phyloP scores from a whole-genome alignment of 2,797 vertebrate species.

The Tragelaphus eurycerus region DNA sequence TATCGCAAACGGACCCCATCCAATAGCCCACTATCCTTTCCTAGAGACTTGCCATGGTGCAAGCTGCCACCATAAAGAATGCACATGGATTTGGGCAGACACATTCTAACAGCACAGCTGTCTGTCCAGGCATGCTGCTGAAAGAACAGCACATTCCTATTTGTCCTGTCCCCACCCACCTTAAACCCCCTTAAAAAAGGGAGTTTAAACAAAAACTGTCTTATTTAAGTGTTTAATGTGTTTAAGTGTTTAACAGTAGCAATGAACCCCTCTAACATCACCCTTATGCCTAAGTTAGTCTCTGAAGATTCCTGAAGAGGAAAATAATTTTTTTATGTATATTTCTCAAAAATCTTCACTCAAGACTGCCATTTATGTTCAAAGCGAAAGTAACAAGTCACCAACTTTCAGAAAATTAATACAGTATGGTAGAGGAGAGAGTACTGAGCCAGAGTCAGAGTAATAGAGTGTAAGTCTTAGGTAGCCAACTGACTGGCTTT shows the following conservation, averaged over 20 bases:
- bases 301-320: not conserved
- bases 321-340: not conserved
- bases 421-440: not conserved
- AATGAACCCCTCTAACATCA: not conserved
- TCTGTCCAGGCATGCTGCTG: constrained; percentile 40
- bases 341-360: constrained; percentile 20
- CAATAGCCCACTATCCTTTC: not conserved
- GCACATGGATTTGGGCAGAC: constrained; percentile 5
- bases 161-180: not conserved
- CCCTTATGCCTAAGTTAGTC: not conserved
- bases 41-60: not conserved
- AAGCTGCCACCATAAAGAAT: constrained; percentile 36
- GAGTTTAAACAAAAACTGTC: constrained; percentile 51
- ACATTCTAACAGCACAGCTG: constrained; percentile 67
- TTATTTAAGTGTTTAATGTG: not conserved
- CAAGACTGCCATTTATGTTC: not conserved
- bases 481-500: not conserved
- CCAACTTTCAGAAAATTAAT: not conserved
- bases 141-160: constrained; percentile 24
- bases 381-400: constrained; percentile 2
- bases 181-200: constrained; percentile 7
- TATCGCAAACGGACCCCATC: not conserved
- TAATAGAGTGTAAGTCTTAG: not conserved
- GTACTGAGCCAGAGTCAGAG: not conserved
- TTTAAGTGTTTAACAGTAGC: not conserved